Base-by-base conservation (phyloP, 1,140 invertebrate species). In the Scaptomyza montana region DNA sequence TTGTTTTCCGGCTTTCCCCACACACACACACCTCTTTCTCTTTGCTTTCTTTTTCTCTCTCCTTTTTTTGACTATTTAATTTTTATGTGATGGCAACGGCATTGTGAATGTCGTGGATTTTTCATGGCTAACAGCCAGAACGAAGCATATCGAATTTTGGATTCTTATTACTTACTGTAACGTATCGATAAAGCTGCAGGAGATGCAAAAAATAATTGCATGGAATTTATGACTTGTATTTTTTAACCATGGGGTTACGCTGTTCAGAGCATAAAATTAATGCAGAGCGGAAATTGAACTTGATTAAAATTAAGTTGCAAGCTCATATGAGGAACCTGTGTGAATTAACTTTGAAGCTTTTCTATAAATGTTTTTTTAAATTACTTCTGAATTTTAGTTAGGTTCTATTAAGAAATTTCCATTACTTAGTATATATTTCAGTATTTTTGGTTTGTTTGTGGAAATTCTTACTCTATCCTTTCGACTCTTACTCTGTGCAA, bases 1-100 rank as follows among this genome's bases (percentile, higher is more conserved):
- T 77, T 80, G 80, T 89, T 89, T 87, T 87, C 66, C 82, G 84
- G 76, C 62, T 71, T 67, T 56, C 55, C 50, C 21, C 21, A 25
- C 21, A 25, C 21, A 25, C 21, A 25, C 21, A 25, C 21, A 25
- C 21, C 65, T 70, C 61, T 43, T 49, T 43, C 25, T 33, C 43
- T 30, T 16, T 30, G 33, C 10, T 16, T 55, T 61, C 19, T 51
- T 33, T 49, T 51, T 73, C 41, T 59, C 19, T 47, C 50, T 64
- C 21, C 10, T 30, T 46, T 68, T 68, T 62, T 50, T 13, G 56
- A 43, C 54, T 69, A 62, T 78, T 67, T 74, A 73, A 77, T 74
- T 82, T 87, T 76, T 69, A 74, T 78, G 67, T 66, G 57, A 61
- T 19, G 62, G 39, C 55, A 41, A 39, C 49, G 49, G 30, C 49